Evolutionary conservation across 1,140 invertebrate species (phyloP), one percentile per base, ranked within the genome.

Genomic region (Hylaeus anthracinus): DNA sequence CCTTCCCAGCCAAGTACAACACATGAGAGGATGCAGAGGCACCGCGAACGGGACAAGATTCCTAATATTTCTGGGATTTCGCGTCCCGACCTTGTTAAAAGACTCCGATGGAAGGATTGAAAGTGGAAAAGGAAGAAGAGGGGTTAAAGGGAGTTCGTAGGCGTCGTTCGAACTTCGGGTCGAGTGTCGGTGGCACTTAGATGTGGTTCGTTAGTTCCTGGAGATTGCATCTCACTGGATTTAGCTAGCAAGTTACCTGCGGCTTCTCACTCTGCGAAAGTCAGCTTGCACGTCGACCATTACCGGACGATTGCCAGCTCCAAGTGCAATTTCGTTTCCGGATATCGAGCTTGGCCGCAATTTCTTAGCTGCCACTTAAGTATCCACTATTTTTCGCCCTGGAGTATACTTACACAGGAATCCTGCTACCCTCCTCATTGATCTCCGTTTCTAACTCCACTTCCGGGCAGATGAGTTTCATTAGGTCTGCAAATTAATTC

Each of bases 141-240:
- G 73, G 45, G 6, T 6, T 10, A 15, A 66, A 66, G 6, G 64
- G 63, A 65, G 37, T 72, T 77, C 37, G 74, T 66, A 53, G 56
- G 72, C 72, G 83, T 71, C 60, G 74, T 78, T 66, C 79, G 65
- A 85, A 67, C 45, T 82, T 75, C 39, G 41, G 43, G 72, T 80
- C 80, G 65, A 84, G 83, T 65, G 73, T 82, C 64, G 72, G 63
- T 72, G 72, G 84, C 81, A 86, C 80, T 86, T 86, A 74, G 67
- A 82, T 51, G 55, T 70, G 70, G 81, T 74, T 86, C 84, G 81
- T 86, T 86, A 86, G 72, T 71, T 82, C n/a, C 56, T 53, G 60
- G 60, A 60, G 72, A 56, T 81, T 72, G 76, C 77, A 77, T 48
- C 75, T 67, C 58, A 58, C 63, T 74, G 70, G 69, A 83, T 66